Base-by-base conservation (phyloP, 2,113 vertebrate species). In the Sorex araneus region DNA sequence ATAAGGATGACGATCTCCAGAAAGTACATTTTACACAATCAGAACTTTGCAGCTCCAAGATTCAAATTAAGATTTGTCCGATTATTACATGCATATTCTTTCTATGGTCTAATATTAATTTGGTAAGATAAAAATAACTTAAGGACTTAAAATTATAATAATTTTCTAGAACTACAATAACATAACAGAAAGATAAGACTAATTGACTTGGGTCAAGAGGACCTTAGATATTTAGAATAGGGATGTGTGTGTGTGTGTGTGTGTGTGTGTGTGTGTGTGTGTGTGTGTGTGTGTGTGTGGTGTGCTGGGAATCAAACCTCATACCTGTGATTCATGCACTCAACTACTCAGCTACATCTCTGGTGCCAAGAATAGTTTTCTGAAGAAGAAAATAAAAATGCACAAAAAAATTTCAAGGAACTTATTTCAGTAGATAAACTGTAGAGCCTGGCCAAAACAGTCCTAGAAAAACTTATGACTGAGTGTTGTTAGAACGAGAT, bases 331-430 rank as follows among this genome's bases (percentile, higher is more conserved):
- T 7, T 23, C 21, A 60, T 23, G 18, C 57, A 60, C 57, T 60
- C 57, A 60, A 60, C 21, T 7, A 60, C 57, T 60, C 18, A 60
- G 57, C 57, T 60, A 60, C 57, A 60, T 60, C 18, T 19, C 57
- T 23, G 19, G 57, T 60, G 57, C 57, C 57, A 60, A 21, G 57
- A 60, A 60, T 23, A 60, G 32, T 73, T 73, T 73, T 73, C 34
- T 36, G 32, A 73, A 34, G 25, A 82, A 92, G 30, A 78, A 90
- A 70, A 94, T 64, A 8, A 77, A 94, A 89, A 86, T 54, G 43
- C n/a, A 84, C 5, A 70, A 73, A 50, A 60, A 91, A 80, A 70
- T 67, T 6, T 32, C 30, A 75, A 84, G 64, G 75, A 64, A 75
- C 19, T 83, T 66, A 79, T 85, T 88, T 83, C 28, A 86, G 36